phyloP scores from a whole-genome alignment of 2,797 vertebrate genomes.

The Chelonia mydas region DNA sequence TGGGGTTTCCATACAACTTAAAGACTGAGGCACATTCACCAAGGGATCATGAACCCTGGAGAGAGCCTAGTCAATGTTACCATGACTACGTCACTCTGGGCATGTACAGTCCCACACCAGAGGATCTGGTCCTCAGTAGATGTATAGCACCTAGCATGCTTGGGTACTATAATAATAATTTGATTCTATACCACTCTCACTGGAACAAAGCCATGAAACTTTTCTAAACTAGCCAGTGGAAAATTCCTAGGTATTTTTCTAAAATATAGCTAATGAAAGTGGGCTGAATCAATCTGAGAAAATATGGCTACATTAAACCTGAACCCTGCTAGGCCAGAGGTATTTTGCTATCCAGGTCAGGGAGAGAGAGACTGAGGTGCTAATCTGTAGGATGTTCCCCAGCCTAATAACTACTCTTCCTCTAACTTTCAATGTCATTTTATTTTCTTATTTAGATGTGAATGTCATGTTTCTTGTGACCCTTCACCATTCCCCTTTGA shows the following conservation, averaged over 20 bases:
- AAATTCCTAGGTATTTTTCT: constrained; percentile 68
- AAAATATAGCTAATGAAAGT: constrained; percentile 61
- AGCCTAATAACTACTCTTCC: constrained; percentile 45
- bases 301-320: constrained; percentile 33
- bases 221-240: constrained; percentile 68
- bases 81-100: background rate
- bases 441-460: background rate
- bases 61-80: background rate
- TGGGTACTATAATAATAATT: constrained; percentile 15
- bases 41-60: background rate
- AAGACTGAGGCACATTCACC: background rate
- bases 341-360: constrained; percentile 48
- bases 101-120: background rate
- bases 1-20: background rate
- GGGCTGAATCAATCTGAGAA: constrained; percentile 38
- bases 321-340: constrained; percentile 49
- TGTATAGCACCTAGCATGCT: background rate
- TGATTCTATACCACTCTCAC: constrained; percentile 53
- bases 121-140: background rate
- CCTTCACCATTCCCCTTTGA: constrained; percentile 8
- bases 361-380: constrained; percentile 41
- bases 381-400: constrained; percentile 42
- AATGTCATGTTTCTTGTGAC: background rate
- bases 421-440: constrained; percentile 33
- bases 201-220: constrained; percentile 57